These are phyloP conservation scores for Cylloceria caligata DNA, from an alignment of 2,888 invertebrate species.

Conservation along the genomic window DNA sequence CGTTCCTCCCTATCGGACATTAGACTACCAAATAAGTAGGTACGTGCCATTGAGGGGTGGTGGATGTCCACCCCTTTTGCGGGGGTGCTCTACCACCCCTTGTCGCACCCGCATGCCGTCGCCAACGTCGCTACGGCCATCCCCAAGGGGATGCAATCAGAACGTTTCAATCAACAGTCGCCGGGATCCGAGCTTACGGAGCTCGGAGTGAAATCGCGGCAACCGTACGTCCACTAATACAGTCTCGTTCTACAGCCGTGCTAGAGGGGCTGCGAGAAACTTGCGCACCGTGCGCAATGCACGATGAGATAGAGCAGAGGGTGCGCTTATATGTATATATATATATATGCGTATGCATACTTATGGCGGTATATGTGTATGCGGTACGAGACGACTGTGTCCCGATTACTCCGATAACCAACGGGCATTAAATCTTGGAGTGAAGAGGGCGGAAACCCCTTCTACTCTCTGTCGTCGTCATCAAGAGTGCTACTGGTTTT, in stretches of 20 bases:
- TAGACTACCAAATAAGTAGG: constrained; percentile 85
- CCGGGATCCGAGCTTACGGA: constrained; percentile 68
- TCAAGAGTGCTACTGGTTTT: constrained; percentile 53
- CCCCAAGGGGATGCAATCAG: constrained; percentile 84
- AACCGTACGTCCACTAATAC: constrained; percentile 25
- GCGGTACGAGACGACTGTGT: constrained; percentile 71
- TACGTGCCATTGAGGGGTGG: constrained; percentile 68
- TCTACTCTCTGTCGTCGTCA: constrained; percentile 37
- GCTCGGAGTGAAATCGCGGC: constrained; percentile 63
- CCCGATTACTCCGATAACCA: constrained; percentile 82
- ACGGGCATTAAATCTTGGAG: constrained; percentile 82
- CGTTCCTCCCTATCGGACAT: constrained; percentile 79
- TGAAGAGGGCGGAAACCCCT: constrained; percentile 77
- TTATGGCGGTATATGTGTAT: constrained; percentile 1
- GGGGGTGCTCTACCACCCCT: constrained; percentile 32
- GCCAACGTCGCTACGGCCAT: constrained; percentile 72
- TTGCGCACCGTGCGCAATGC: constrained; percentile 19
- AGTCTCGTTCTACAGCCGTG: constrained; percentile 12
- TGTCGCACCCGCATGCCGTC: constrained; percentile 66
- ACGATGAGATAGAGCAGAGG: constrained; percentile 17
- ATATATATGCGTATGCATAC: constrained; percentile 7
- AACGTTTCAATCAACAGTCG: constrained; percentile 84
- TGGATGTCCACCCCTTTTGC: constrained; percentile 53
- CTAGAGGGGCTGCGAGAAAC: constrained; percentile 48
- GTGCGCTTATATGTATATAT: constrained; percentile 22